phyloP scores from a whole-genome alignment of 2,113 vertebrate species.

The Salminus brasiliensis region DNA sequence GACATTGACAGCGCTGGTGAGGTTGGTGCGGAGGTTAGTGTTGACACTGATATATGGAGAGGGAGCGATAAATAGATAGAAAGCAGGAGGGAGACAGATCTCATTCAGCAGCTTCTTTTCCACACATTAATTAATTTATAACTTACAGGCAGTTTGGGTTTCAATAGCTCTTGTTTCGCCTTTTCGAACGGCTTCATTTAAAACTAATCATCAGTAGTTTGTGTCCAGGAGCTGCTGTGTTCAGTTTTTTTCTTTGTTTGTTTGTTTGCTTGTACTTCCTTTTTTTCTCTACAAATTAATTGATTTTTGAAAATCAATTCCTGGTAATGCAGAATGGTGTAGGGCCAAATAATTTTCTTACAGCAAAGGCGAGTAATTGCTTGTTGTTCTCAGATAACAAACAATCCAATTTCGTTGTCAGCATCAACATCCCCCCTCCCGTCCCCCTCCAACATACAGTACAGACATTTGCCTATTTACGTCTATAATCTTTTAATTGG shows the following conservation, averaged over 20 bases:
- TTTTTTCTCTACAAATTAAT: conserved; percentile 56
- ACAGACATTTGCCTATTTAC: conserved; percentile 32
- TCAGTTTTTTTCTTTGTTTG: conserved; percentile 34
- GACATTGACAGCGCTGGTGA: conserved; percentile 4
- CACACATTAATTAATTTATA: neutral
- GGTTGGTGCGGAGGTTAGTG: neutral
- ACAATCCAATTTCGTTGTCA: conserved; percentile 36
- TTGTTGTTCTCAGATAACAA: conserved; percentile 59
- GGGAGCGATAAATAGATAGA: conserved; percentile 14
- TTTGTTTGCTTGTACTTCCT: no score
- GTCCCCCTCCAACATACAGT: conserved; percentile 14
- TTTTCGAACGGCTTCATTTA: conserved; percentile 33
- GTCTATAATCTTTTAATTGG: conserved; percentile 57
- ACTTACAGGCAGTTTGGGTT: neutral
- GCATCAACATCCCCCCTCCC: conserved; percentile 3
- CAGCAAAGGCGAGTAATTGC: conserved; percentile 51
- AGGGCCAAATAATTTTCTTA: conserved; percentile 46
- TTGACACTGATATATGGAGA: conserved; percentile 20
- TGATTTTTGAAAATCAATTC: conserved; percentile 65
- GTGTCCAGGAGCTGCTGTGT: conserved; percentile 17
- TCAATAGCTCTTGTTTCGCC: neutral
- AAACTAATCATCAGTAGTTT: conserved; percentile 25
- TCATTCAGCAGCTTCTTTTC: neutral
- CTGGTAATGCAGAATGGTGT: conserved; percentile 30
- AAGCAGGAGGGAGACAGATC: neutral